A percentile compares a stretch with the other conserved stretches of the same genome.
Evolutionary conservation across 2,888 invertebrate species (phyloP).

Genomic region (Cecidostiba fungosa): DNA sequence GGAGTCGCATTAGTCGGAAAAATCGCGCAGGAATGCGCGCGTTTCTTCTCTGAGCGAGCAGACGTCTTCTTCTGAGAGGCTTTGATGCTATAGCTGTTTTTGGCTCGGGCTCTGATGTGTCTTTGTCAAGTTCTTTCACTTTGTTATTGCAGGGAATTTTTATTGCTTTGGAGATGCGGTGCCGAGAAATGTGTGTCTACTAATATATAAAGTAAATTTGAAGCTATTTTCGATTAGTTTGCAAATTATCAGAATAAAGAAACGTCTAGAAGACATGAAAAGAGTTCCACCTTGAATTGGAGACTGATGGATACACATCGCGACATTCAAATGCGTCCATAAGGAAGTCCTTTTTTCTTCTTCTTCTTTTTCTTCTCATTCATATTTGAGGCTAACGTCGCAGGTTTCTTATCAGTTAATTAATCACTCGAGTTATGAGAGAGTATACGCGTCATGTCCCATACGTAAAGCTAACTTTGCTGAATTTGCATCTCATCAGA

Average conservation of each 20-base stretch:
- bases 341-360: neutral
- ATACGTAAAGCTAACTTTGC: neutral
- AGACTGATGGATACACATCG: neutral
- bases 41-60: neutral
- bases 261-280: conserved; percentile 39
- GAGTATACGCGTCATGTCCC: neutral
- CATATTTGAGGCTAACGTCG: neutral
- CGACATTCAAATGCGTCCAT: conserved; percentile 9
- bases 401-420: conserved; percentile 24
- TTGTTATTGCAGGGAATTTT: neutral
- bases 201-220: neutral
- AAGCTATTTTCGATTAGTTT: neutral
- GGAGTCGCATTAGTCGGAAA: conserved; percentile 57
- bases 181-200: too few relatives aligned
- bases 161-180: neutral
- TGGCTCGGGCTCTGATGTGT: too few relatives aligned
- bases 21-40: conserved; percentile 57
- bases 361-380: neutral
- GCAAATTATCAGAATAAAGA: conserved; percentile 57
- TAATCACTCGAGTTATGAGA: neutral
- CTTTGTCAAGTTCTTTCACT: neutral
- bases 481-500: neutral
- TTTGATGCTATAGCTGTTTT: neutral
- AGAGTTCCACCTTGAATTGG: conserved; percentile 2
- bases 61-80: neutral